phyloP scores from a whole-genome alignment of 2,797 vertebrate genomes.

The Clarias pachynema region DNA sequence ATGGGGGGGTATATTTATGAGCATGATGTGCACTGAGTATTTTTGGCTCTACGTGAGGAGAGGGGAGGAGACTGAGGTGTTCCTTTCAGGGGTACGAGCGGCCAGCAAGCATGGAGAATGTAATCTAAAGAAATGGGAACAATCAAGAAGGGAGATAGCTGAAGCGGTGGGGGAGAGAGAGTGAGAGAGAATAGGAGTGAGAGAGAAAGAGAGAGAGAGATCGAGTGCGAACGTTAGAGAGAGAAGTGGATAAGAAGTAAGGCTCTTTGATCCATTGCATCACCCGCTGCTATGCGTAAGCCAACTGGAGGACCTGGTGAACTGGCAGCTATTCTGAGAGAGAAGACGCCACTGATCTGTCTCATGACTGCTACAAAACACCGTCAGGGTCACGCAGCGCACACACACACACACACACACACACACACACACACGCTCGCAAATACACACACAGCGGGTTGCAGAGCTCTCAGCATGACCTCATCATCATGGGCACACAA shows the following conservation, averaged over 20 bases:
- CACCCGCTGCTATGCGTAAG: slow-evolving; percentile 45
- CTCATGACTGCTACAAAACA: slow-evolving; percentile 58
- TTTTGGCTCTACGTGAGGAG: slow-evolving; percentile 51
- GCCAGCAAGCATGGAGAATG: slow-evolving; percentile 35
- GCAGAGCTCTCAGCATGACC: slow-evolving; percentile 41
- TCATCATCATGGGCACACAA: slow-evolving; percentile 46
- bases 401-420: slow-evolving; percentile 3
- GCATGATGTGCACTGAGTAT: slow-evolving; percentile 56
- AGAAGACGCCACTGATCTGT: slow-evolving; percentile 43
- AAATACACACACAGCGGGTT: slow-evolving; percentile 5
- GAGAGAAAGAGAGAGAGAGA: slow-evolving; percentile 1
- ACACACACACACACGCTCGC: background rate
- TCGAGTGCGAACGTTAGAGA: slow-evolving; percentile 5
- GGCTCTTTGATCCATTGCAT: slow-evolving; percentile 51
- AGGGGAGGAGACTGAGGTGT: slow-evolving; percentile 46
- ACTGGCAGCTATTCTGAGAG: slow-evolving; percentile 53
- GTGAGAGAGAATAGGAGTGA: slow-evolving; percentile 9
- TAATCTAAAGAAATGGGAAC: slow-evolving; percentile 49
- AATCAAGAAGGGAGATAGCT: slow-evolving; percentile 45
- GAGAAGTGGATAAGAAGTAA: slow-evolving; percentile 35
- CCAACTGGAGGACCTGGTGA: slow-evolving; percentile 54
- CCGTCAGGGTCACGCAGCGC: slow-evolving; percentile 36
- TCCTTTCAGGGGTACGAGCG: slow-evolving; percentile 43
- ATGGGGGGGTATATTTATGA: slow-evolving; percentile 50
- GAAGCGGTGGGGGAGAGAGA: slow-evolving; percentile 1